Evolutionary conservation across 2,797 vertebrate species (phyloP).

Genomic region (Pteronotus mesoamericanus): DNA sequence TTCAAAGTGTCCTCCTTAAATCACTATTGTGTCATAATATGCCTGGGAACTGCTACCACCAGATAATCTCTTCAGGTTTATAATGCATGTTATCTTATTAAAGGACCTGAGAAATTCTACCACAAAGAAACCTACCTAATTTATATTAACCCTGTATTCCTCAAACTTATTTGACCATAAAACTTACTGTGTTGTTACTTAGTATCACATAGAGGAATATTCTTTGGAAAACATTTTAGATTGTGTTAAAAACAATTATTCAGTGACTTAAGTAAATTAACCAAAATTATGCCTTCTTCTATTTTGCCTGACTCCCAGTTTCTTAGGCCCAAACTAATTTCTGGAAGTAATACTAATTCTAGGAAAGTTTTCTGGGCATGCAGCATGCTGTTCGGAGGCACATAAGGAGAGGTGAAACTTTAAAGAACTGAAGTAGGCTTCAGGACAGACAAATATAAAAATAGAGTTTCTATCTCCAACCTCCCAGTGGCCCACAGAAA

Average conservation of each 20-base stretch:
- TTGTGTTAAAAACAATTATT: background rate
- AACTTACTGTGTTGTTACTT: background rate
- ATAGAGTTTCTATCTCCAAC: background rate
- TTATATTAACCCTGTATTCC: background rate
- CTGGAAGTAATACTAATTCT: background rate
- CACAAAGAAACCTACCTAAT: background rate
- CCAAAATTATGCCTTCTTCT: background rate
- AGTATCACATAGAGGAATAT: background rate
- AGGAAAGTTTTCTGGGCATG: background rate
- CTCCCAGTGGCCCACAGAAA: background rate
- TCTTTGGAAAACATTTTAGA: background rate
- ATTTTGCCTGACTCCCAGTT: background rate
- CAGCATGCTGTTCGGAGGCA: background rate
- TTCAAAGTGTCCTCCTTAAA: background rate
- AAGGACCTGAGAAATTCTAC: background rate
- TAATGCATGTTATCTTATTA: background rate
- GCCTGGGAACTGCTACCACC: background rate
- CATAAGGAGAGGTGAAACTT: background rate
- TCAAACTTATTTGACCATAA: background rate
- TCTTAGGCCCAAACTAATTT: conserved; percentile 10
- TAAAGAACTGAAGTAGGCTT: background rate
- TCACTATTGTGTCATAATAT: background rate
- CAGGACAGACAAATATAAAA: background rate
- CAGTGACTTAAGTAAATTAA: background rate
- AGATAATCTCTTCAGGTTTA: background rate